phyloP scores from a whole-genome alignment of 2,113 vertebrate genomes.

The Gulo gulo region DNA sequence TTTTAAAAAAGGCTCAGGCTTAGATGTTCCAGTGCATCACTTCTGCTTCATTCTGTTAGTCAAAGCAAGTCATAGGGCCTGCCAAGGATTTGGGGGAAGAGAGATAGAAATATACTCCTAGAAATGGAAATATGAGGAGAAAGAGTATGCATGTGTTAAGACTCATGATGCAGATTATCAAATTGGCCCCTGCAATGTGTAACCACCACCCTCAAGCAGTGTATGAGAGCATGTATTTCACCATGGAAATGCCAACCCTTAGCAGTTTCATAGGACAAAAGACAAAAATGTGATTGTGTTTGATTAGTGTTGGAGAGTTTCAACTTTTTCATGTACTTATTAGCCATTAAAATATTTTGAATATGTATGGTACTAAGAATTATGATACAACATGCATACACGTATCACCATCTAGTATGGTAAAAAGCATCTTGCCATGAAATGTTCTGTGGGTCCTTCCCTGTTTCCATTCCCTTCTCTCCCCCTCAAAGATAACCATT shows the following conservation, averaged over 20 bases:
- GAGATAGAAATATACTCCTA: background rate
- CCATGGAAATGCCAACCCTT: background rate
- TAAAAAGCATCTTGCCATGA: background rate
- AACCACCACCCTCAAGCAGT: background rate
- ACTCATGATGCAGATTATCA: background rate
- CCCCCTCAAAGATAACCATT: background rate
- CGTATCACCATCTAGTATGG: background rate
- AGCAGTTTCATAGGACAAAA: background rate
- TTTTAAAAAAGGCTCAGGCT: background rate
- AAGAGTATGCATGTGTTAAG: background rate
- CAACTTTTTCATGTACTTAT: background rate
- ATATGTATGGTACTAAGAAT: background rate
- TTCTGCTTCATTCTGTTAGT: background rate
- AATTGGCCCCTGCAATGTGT: background rate
- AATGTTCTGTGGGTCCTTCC: background rate
- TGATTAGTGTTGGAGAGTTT: background rate
- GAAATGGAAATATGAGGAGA: background rate
- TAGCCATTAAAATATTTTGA: background rate
- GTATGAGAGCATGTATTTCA: background rate
- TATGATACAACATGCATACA: background rate
- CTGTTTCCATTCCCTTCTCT: background rate
- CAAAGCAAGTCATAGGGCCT: background rate
- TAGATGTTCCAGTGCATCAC: background rate
- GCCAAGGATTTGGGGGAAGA: background rate
- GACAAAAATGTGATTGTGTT: background rate